Percentiles rank a stretch among this genome's conserved stretches.
phyloP scores from a whole-genome alignment of 2,113 vertebrate genomes.

The Nesospiza acunhae region DNA sequence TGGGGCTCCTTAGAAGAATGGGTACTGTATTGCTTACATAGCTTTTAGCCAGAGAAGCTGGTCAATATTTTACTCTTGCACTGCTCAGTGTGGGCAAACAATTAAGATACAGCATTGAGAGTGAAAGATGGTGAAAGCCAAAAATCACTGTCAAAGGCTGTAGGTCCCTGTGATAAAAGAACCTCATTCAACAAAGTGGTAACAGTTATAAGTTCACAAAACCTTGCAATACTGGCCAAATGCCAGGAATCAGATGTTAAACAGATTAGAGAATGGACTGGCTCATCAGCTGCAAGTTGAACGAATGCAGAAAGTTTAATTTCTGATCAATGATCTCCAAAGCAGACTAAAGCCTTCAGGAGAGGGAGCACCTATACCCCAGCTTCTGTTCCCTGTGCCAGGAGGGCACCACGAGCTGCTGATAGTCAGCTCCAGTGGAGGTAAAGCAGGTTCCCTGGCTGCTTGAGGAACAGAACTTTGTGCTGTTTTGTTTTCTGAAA shows the following conservation, averaged over 20 bases:
- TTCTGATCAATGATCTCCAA: not conserved
- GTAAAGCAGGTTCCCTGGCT: not conserved
- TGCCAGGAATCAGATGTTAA: not conserved
- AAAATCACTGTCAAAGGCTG: not conserved
- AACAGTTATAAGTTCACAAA: not conserved
- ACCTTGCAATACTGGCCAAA: not conserved
- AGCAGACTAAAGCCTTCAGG: not conserved
- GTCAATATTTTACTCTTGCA: not conserved
- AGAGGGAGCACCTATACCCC: not conserved
- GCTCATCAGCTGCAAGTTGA: not conserved
- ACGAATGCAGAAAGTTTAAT: not conserved
- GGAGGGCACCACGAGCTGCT: not conserved
- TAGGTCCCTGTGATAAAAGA: not conserved
- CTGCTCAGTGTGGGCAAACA: not conserved
- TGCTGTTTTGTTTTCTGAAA: not conserved
- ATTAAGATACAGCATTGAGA: not conserved
- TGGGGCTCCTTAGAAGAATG: not conserved
- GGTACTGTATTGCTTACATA: not conserved
- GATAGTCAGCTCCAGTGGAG: not conserved
- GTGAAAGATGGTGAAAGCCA: not conserved
- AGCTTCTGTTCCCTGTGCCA: not conserved
- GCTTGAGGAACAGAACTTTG: not conserved
- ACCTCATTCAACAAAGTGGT: not conserved
- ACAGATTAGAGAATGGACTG: not conserved
- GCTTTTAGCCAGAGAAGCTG: not conserved